A percentile compares a stretch with the other conserved stretches of the same genome.
Conservation (phyloP, 1,140 invertebrate species). For the Contarinia nasturtii region DNA sequence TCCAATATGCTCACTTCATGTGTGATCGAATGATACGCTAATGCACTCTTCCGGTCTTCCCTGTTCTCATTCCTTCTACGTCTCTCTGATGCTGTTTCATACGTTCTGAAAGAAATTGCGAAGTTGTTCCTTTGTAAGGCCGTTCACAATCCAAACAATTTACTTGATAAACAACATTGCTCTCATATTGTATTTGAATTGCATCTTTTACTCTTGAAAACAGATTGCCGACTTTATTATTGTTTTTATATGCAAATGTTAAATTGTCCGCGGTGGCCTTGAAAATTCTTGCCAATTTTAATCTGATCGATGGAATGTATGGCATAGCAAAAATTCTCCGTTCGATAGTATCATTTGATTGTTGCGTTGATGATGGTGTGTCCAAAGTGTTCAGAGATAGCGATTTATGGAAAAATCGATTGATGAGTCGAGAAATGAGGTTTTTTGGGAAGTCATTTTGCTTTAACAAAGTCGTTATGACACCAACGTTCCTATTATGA, state of each 20-base stretch:
- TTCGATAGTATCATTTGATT: too few species aligned
- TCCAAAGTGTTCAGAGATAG: too few species aligned
- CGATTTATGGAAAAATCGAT: too few species aligned
- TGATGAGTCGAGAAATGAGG: too few species aligned
- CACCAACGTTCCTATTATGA: too few species aligned
- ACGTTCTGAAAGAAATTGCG: neutral
- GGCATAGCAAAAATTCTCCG: neutral
- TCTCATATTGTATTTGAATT: neutral
- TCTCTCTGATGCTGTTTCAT: neutral
- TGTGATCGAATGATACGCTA: too few species aligned
- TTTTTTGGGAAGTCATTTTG: too few species aligned
- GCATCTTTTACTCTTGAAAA: neutral
- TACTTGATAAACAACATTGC: neutral
- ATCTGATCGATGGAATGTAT: neutral
- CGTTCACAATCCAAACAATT: neutral
- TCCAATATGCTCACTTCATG: too few species aligned
- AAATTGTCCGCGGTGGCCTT: neutral
- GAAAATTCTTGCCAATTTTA: neutral
- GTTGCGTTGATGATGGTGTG: too few species aligned
- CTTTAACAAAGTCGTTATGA: too few species aligned
- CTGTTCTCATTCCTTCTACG: neutral
- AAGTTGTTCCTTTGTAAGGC: neutral
- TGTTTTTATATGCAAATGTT: neutral
- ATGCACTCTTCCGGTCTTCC: too few species aligned
- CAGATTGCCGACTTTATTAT: neutral